These are phyloP conservation scores for Heteropelma amictum DNA, from an alignment of 2,888 invertebrate genomes.

Conservation along the genomic window DNA sequence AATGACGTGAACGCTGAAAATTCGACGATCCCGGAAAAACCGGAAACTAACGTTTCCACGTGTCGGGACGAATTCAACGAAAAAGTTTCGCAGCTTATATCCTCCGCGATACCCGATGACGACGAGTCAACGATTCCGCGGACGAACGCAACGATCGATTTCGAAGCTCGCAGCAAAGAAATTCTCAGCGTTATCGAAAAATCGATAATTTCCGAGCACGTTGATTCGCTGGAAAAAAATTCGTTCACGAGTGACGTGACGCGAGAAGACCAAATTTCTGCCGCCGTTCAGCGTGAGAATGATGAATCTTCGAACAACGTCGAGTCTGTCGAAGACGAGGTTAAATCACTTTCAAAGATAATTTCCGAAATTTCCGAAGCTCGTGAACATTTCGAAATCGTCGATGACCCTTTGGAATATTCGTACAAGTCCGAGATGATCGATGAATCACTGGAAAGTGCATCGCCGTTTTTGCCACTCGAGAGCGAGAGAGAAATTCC, in stretches of 20 bases:
- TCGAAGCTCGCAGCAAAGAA: conserved; percentile 70
- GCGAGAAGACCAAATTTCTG: conserved; percentile 63
- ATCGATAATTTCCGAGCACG: conserved; percentile 70
- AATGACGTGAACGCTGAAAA: conserved; percentile 1
- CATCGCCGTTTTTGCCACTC: not conserved
- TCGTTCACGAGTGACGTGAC: conserved; percentile 50
- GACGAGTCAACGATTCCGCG: conserved; percentile 25
- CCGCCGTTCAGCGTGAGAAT: conserved; percentile 61
- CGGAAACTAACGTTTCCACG: conserved; percentile 8
- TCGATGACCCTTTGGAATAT: conserved; percentile 22
- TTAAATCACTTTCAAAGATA: conserved; percentile 66
- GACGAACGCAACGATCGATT: conserved; percentile 66
- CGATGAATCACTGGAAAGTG: conserved; percentile 22
- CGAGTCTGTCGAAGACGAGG: conserved; percentile 61
- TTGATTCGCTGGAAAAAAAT: conserved; percentile 58
- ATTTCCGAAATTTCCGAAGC: conserved; percentile 61
- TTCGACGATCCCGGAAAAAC: not conserved
- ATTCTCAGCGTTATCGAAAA: conserved; percentile 72
- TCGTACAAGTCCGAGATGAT: conserved; percentile 39
- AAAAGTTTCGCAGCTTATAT: conserved; percentile 55
- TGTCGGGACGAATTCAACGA: conserved; percentile 33
- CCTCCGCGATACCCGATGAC: conserved; percentile 54
- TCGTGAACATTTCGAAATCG: conserved; percentile 47
- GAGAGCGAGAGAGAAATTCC: not conserved
- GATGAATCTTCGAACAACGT: conserved; percentile 63